Evolutionary conservation across 1,140 invertebrate species (phyloP).

Genomic region (Nebria ingens): DNA sequence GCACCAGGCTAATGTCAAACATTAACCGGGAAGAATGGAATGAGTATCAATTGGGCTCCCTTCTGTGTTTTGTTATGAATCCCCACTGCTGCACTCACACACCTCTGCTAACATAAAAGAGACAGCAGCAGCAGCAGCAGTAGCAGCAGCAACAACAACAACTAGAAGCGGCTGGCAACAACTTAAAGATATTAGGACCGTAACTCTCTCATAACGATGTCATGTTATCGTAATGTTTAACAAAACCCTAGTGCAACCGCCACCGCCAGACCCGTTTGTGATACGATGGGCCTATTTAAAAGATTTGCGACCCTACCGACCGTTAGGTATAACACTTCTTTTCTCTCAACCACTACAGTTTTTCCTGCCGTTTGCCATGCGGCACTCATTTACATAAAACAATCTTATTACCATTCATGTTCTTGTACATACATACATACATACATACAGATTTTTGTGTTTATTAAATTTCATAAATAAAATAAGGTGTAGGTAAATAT

Average conservation of each 20-base stretch:
- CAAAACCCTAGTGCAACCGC: neutral
- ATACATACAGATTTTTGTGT: neutral
- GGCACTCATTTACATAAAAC: neutral
- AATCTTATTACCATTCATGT: neutral
- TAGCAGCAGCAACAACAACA: neutral
- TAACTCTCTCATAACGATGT: constrained; percentile 7
- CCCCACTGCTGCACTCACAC: neutral
- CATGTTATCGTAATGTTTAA: constrained; percentile 9
- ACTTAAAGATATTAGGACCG: constrained; percentile 5
- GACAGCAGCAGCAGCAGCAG: neutral
- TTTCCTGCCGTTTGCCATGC: neutral
- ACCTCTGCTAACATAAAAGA: neutral
- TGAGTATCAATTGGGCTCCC: constrained; percentile 1
- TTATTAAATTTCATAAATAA: neutral
- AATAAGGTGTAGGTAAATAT: neutral
- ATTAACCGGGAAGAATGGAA: neutral
- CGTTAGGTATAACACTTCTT: neutral
- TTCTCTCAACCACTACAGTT: neutral
- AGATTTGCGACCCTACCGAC: neutral
- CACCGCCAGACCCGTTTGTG: neutral
- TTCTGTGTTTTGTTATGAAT: no score
- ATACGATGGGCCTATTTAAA: constrained; percentile 9
- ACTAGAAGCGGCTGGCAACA: neutral
- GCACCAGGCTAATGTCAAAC: constrained; percentile 9
- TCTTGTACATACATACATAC: no score